A percentile compares a stretch with the other conserved stretches of the same genome.
These are phyloP conservation scores for Pitta sordida DNA, from an alignment of 2,113 vertebrate species.

Conservation along the genomic window DNA sequence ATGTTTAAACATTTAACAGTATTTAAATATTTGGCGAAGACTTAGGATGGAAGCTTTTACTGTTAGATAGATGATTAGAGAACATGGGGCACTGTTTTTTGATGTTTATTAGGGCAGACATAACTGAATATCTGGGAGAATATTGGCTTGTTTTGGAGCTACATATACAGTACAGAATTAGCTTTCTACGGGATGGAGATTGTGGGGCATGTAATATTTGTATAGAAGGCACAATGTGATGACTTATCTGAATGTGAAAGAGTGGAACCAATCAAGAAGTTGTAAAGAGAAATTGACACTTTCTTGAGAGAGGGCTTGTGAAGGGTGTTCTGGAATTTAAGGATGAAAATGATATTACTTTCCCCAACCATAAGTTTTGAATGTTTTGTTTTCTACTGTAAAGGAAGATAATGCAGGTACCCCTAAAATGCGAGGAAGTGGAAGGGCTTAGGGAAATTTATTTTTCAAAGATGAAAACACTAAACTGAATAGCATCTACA, in stretches of 20 bases:
- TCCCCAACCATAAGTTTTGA: background rate
- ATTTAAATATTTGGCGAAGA: background rate
- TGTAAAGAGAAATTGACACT: background rate
- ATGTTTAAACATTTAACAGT: too few relatives aligned
- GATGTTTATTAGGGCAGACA: background rate
- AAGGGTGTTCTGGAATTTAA: background rate
- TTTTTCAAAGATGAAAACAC: too few relatives aligned
- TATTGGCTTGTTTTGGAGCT: background rate
- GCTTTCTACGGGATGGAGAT: background rate
- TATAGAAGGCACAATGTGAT: background rate
- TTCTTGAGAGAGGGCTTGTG: background rate
- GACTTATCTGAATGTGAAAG: background rate
- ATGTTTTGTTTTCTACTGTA: background rate
- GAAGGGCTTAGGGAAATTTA: too few relatives aligned
- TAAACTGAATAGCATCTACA: too few relatives aligned
- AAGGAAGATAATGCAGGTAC: too few relatives aligned
- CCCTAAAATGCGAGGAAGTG: too few relatives aligned
- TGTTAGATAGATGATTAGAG: background rate
- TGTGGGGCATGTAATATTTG: background rate
- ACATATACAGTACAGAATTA: background rate
- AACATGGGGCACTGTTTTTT: background rate
- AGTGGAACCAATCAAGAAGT: background rate
- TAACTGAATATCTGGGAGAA: background rate
- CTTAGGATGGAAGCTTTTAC: background rate
- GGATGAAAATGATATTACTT: background rate